A percentile compares a stretch with the other conserved stretches of the same genome.
phyloP scores from a whole-genome alignment of 2,888 invertebrate genomes.

The Phytoseiulus persimilis region DNA sequence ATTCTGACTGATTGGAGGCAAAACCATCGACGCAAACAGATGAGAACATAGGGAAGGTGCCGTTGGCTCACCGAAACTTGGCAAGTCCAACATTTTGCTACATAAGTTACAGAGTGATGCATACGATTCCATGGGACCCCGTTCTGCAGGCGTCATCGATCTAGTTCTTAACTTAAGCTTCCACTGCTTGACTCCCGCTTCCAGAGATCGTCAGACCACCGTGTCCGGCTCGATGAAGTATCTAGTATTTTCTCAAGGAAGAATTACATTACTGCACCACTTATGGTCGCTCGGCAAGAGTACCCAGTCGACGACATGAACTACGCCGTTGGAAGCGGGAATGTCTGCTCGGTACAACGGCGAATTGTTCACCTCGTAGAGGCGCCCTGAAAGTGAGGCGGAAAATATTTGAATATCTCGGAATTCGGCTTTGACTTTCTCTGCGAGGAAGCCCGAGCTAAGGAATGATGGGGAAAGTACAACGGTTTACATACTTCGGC shows the following conservation, averaged over 20 bases:
- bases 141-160: not conserved
- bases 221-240: not conserved
- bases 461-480: not conserved
- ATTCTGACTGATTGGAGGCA: not conserved
- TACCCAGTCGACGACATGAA: slow-evolving; percentile 48
- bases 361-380: slow-evolving; percentile 49
- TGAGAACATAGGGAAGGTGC: not conserved
- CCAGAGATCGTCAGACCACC: not conserved
- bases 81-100: not conserved
- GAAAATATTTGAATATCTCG: not conserved
- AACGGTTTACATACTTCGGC: slow-evolving; percentile 45
- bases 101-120: not conserved
- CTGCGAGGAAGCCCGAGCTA: not conserved
- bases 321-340: slow-evolving; percentile 50
- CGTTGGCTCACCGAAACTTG: not conserved
- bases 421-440: not conserved
- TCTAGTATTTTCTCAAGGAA: slow-evolving; percentile 43
- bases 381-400: slow-evolving; percentile 47
- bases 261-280: slow-evolving; percentile 45
- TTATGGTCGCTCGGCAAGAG: slow-evolving; percentile 45
- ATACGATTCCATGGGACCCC: not conserved
- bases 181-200: not conserved
- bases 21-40: not conserved
- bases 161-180: not conserved
- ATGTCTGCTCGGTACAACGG: slow-evolving; percentile 49